These are phyloP conservation scores for Rotaria macrura DNA, from an alignment of 2,888 invertebrate genomes.

Conservation along the genomic window DNA sequence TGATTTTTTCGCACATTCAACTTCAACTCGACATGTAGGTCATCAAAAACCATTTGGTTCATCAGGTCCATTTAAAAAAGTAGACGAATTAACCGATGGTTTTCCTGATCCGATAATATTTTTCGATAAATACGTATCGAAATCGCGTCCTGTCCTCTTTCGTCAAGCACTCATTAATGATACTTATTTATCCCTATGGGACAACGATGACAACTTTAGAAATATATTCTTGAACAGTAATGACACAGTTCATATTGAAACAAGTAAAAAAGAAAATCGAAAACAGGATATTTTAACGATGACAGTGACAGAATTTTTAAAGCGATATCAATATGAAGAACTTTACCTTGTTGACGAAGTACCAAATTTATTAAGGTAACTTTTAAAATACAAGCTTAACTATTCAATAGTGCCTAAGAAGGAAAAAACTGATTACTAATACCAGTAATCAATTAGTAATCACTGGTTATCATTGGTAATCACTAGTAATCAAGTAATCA, in stretches of 20 bases:
- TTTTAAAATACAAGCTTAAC: background rate
- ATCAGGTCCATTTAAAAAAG: constrained; percentile 37
- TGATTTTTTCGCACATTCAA: background rate
- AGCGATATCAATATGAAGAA: constrained; percentile 41
- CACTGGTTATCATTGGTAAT: too few species aligned
- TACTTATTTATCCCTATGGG: constrained; percentile 42
- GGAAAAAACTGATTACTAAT: too few species aligned
- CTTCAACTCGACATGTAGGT: constrained; percentile 35
- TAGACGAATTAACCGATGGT: constrained; percentile 38
- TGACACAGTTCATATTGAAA: constrained; percentile 41
- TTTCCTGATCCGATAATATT: constrained; percentile 41
- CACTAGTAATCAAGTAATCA: too few species aligned
- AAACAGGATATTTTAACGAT: constrained; percentile 38
- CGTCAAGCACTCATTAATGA: constrained; percentile 40
- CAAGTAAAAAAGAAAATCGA: constrained; percentile 44
- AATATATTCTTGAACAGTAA: constrained; percentile 36
- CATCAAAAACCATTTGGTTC: constrained; percentile 42
- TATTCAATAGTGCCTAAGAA: background rate
- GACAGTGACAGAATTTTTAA: constrained; percentile 42
- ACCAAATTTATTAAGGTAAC: constrained; percentile 41
- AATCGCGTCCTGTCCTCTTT: constrained; percentile 41
- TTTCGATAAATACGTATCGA: constrained; percentile 40
- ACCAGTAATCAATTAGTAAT: too few species aligned
- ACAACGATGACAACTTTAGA: constrained; percentile 39
- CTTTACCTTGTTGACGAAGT: constrained; percentile 45